phyloP scores from a whole-genome alignment of 2,888 invertebrate species.

The Dione juno region DNA sequence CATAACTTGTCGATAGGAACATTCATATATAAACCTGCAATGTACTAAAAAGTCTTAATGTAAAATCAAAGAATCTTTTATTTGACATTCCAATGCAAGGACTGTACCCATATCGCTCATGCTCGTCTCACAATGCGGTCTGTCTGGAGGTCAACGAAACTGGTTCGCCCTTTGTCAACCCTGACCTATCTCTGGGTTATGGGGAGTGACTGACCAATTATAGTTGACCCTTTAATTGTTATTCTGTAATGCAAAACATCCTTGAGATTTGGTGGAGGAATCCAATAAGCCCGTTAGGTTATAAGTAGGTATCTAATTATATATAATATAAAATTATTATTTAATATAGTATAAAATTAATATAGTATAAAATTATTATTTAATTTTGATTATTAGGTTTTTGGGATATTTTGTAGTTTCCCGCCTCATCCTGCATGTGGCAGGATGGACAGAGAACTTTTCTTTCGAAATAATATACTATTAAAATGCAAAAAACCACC shows the following conservation, averaged over 20 bases:
- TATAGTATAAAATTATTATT: too few relatives aligned
- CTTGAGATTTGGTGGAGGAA: constrained; percentile 12
- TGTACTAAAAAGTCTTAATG: constrained; percentile 10
- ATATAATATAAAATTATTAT: too few relatives aligned
- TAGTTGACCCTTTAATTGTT: not conserved
- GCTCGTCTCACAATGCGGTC: constrained; percentile 25
- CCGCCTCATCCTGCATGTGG: too few relatives aligned
- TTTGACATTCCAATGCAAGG: constrained; percentile 24
- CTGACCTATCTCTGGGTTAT: constrained; percentile 41
- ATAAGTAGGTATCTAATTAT: not conserved
- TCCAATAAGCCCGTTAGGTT: constrained; percentile 3
- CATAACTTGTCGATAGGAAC: not conserved
- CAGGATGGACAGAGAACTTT: too few relatives aligned
- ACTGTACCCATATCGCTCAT: constrained; percentile 33
- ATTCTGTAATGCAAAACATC: constrained; percentile 17
- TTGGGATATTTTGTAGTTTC: too few relatives aligned
- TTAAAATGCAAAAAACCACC: too few relatives aligned
- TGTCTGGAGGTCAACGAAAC: constrained; percentile 53
- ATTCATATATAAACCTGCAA: constrained; percentile 1
- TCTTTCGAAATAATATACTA: too few relatives aligned
- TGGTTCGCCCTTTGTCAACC: constrained; percentile 40
- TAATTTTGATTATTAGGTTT: too few relatives aligned
- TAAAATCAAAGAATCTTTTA: constrained; percentile 18
- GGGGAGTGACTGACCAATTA: constrained; percentile 28
- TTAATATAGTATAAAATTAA: too few relatives aligned